Evolutionary conservation across 2,113 vertebrate species (phyloP).

Genomic region (Hippoglossus stenolepis): DNA sequence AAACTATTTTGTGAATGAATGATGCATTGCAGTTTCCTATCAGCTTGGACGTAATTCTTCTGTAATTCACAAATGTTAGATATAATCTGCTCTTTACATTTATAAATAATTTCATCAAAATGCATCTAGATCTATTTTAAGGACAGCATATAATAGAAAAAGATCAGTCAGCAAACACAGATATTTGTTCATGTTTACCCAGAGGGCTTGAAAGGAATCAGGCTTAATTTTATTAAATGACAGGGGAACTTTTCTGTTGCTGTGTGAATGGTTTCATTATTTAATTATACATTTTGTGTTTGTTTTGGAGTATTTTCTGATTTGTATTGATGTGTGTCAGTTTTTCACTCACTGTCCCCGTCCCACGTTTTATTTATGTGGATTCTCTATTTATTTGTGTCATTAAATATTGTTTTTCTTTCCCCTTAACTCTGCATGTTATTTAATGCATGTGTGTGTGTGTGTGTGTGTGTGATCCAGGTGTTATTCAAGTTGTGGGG

Average conservation of each 20-base stretch:
- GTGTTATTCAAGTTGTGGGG: too few species aligned
- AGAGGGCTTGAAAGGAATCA: neutral
- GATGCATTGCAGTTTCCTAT: neutral
- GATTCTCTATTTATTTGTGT: neutral
- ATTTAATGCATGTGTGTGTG: neutral
- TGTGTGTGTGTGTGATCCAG: neutral
- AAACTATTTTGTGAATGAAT: neutral
- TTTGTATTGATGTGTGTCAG: slow-evolving; percentile 5
- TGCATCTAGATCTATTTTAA: too few species aligned
- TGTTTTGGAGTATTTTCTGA: neutral
- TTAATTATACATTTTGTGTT: neutral
- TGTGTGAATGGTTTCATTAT: neutral
- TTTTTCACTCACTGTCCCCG: neutral
- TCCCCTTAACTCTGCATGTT: neutral
- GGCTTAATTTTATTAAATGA: neutral
- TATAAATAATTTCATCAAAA: neutral
- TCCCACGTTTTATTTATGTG: neutral
- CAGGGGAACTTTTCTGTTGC: neutral
- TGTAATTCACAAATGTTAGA: neutral
- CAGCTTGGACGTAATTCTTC: neutral
- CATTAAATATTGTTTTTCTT: neutral
- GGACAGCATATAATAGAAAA: neutral
- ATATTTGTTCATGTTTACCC: neutral
- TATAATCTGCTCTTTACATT: neutral
- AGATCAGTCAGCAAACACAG: neutral